Evolutionary conservation across 2,113 vertebrate genomes (phyloP), one percentile per base, ranked within the genome.

Genomic region (Excalfactoria chinensis): DNA sequence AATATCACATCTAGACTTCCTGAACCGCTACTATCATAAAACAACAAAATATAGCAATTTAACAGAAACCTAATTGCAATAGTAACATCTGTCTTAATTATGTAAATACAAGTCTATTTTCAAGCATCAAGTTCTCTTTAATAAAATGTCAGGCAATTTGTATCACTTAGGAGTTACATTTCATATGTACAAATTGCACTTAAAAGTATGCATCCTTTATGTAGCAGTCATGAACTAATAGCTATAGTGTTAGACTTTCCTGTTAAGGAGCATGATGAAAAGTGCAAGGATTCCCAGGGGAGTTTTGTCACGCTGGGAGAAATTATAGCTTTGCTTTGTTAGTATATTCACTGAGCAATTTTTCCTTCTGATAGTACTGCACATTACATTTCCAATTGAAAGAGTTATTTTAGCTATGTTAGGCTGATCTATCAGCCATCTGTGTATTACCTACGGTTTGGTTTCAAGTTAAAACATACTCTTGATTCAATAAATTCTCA

Each of bases 61-160:
- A 6, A 20, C 46, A 63, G 28, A 35, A 13, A 90, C 46, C 9
- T 28, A 58, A 23, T 2, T 78, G 34, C 30, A 53, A 35, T 48
- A 10, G 26, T 28, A 88, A 75, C 16, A 75, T 94, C 88, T 88
- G 35, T 94, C 83, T 94, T 92, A 81, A 69, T 92, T 91, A 86
- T 11, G 20, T 81, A 78, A 93, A 93, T 55, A 8, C 8, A 81
- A 75, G 48, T 51, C 77, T 74, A 53, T 73, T 73, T 28, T 60
- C 68, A 88, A 88, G 40, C 35, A 92, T 81, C 66, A 86, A 74
- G 59, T 72, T 86, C 20, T 58, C 26, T 66, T 89, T 78, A 68
- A 90, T 64, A 93, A 86, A 89, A 79, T n/a, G 21, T 94, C 58
- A 72, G 8, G 9, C 48, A 72, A 69, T 95, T 86, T 84, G 23